Evolutionary conservation across 2,797 vertebrate species (phyloP).

Genomic region (Cyprinella venusta): DNA sequence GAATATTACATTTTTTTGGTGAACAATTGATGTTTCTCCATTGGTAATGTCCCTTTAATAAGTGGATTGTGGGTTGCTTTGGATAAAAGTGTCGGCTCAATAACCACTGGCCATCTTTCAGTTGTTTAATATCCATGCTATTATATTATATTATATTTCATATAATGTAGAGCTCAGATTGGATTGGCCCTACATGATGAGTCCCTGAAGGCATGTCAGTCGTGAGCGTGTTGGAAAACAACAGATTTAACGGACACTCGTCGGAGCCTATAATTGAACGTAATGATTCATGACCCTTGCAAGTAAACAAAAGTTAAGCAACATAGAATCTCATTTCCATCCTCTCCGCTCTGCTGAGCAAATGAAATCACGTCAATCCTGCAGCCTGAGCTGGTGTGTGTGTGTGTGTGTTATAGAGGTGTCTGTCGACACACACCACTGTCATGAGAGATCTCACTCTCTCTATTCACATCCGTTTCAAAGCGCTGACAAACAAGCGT

Average conservation of each 20-base stretch:
- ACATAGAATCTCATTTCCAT: constrained; percentile 54
- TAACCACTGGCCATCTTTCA: neutral
- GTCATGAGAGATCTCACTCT: constrained; percentile 12
- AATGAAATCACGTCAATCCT: constrained; percentile 63
- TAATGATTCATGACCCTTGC: constrained; percentile 60
- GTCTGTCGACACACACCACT: constrained; percentile 24
- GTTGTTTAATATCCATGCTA: neutral
- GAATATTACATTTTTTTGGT: neutral
- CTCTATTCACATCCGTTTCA: neutral
- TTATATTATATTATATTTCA: constrained; percentile 16
- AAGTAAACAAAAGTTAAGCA: constrained; percentile 62
- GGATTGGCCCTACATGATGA: neutral
- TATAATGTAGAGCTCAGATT: neutral
- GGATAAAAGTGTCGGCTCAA: neutral
- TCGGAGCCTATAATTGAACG: constrained; percentile 60
- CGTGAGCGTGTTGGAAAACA: neutral
- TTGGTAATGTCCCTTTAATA: neutral
- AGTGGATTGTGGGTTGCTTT: neutral
- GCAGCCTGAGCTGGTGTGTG: constrained; percentile 31
- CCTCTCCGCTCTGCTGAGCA: constrained; percentile 58
- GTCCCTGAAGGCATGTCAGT: constrained; percentile 29
- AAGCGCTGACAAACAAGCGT: neutral
- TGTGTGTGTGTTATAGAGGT: constrained; percentile 29
- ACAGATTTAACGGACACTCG: constrained; percentile 25
- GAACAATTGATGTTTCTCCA: neutral